phyloP scores from a whole-genome alignment of 2,113 vertebrate species.

The Paramormyrops kingsleyae region DNA sequence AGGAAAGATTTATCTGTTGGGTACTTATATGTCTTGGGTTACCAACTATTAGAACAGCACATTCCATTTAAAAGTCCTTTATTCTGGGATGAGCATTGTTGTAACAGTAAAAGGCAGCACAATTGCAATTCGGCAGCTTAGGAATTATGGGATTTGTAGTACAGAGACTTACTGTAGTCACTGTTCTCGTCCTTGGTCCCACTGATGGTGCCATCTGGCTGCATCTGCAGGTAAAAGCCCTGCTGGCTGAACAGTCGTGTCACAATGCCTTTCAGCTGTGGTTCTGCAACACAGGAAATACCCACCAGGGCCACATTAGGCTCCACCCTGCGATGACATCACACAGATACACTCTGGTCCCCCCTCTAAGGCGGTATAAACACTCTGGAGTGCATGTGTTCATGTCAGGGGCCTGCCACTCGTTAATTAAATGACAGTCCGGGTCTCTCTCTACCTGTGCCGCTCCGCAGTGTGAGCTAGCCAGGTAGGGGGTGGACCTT shows the following conservation, averaged over 20 bases:
- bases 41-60: background rate
- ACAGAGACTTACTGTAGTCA: conserved; percentile 77
- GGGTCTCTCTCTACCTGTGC: background rate
- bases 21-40: too few relatives aligned
- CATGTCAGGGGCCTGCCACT: background rate
- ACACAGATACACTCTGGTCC: background rate
- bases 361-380: background rate
- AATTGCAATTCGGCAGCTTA: background rate
- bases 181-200: conserved; percentile 98
- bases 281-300: conserved; percentile 67
- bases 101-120: background rate
- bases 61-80: background rate
- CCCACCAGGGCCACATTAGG: background rate
- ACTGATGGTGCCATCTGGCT: conserved; percentile 83
- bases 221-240: conserved; percentile 96
- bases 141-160: conserved; percentile 21
- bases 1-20: too few relatives aligned
- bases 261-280: conserved; percentile 97
- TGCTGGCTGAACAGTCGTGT: conserved; percentile 98
- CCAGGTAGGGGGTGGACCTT: background rate
- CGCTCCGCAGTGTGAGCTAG: background rate
- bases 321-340: background rate
- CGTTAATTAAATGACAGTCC: background rate
- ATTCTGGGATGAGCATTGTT: background rate
- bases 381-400: background rate